Evolutionary conservation across 2,797 vertebrate genomes (phyloP).

Genomic region (Australoheros facetus): DNA sequence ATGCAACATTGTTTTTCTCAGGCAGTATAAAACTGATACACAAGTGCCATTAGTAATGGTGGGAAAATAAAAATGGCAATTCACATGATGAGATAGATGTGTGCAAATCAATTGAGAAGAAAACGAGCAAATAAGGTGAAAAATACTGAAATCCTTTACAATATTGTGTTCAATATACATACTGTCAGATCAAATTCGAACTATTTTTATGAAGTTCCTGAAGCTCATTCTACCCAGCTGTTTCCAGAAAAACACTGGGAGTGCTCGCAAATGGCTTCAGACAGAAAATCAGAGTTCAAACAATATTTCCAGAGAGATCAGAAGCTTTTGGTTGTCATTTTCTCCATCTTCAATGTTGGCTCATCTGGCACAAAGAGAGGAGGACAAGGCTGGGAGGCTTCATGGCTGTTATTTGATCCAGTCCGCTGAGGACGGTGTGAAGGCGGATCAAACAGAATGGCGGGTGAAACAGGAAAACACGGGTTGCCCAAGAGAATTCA

Average conservation of each 20-base stretch:
- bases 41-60: not conserved
- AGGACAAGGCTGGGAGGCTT: conserved; percentile 29
- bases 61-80: not conserved
- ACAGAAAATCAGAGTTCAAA: conserved; percentile 15
- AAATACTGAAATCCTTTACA: not conserved
- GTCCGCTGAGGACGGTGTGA: conserved; percentile 42
- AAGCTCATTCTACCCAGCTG: not conserved
- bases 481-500: conserved; percentile 50
- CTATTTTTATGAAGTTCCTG: not conserved
- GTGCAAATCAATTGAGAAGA: not conserved
- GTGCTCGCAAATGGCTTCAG: not conserved
- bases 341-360: conserved; percentile 13
- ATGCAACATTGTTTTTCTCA: not conserved
- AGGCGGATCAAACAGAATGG: conserved; percentile 58
- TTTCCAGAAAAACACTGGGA: not conserved
- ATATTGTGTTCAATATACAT: not conserved
- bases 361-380: conserved; percentile 35
- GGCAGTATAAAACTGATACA: not conserved
- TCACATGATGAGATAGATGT: not conserved
- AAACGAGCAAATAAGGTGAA: not conserved
- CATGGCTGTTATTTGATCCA: conserved; percentile 58
- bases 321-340: conserved; percentile 30
- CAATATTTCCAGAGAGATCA: conserved; percentile 2
- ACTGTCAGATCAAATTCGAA: not conserved
- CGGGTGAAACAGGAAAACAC: conserved; percentile 60